Evolutionary conservation across 2,797 vertebrate genomes (phyloP).

Genomic region (Ptychobarbus kaznakovi): DNA sequence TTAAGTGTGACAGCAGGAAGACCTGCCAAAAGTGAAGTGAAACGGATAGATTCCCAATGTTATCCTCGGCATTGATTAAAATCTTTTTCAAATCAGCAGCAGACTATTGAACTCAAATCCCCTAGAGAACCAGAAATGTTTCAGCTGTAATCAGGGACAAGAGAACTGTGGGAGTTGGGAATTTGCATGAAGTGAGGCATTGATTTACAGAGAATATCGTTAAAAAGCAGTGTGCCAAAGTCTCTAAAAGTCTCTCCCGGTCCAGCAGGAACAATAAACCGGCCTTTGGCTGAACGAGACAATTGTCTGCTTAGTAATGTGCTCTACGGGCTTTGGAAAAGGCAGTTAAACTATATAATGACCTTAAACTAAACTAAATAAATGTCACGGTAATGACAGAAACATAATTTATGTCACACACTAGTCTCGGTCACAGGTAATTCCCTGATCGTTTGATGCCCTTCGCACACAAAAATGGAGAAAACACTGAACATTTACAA

Average conservation of each 20-base stretch:
- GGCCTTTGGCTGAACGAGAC: slow-evolving; percentile 7
- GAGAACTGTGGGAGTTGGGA: background rate
- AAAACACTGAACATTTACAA: background rate
- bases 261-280: slow-evolving; percentile 25
- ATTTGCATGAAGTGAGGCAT: slow-evolving; percentile 34
- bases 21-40: slow-evolving; percentile 42
- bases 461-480: background rate
- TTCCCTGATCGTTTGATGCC: background rate
- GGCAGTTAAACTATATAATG: slow-evolving; percentile 3
- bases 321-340: background rate
- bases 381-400: slow-evolving; percentile 11
- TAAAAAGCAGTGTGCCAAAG: slow-evolving; percentile 3
- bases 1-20: slow-evolving; percentile 37
- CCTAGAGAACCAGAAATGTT: slow-evolving; percentile 19
- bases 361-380: slow-evolving; percentile 10
- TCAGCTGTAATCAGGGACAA: slow-evolving; percentile 28
- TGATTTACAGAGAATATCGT: slow-evolving; percentile 33
- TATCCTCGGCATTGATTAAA: slow-evolving; percentile 45
- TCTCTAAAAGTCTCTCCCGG: slow-evolving; percentile 12
- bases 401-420: background rate
- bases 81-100: slow-evolving; percentile 34
- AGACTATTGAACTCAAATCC: slow-evolving; percentile 16
- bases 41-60: slow-evolving; percentile 35
- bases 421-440: background rate
- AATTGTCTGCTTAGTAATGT: slow-evolving; percentile 6